phyloP scores from a whole-genome alignment of 1,140 invertebrate species.

The Choristoneura fumiferana region DNA sequence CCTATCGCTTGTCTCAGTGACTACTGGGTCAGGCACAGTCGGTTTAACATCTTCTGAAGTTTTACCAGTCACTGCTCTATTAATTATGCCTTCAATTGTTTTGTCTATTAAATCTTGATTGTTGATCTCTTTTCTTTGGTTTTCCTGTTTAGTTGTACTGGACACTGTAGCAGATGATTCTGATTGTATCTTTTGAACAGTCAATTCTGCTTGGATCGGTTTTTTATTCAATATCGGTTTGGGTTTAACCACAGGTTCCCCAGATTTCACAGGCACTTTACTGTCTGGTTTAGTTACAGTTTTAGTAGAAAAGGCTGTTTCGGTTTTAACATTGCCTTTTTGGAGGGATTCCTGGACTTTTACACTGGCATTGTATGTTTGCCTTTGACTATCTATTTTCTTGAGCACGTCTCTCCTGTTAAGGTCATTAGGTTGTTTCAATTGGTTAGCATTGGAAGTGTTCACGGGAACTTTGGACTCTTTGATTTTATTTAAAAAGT shows the following conservation, averaged over 20 bases:
- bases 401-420: slow-evolving; percentile 67
- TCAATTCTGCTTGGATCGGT: slow-evolving; percentile 20
- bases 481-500: slow-evolving; percentile 70
- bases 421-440: slow-evolving; percentile 70
- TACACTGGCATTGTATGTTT: slow-evolving; percentile 37
- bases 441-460: slow-evolving; percentile 59
- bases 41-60: slow-evolving; percentile 17
- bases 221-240: slow-evolving; percentile 34
- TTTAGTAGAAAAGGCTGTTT: slow-evolving; percentile 25
- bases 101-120: slow-evolving; percentile 67
- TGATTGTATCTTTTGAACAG: slow-evolving; percentile 23
- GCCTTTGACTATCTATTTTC: slow-evolving; percentile 68
- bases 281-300: slow-evolving; percentile 22
- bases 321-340: slow-evolving; percentile 42
- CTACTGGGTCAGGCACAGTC: neutral
- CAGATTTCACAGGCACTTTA: slow-evolving; percentile 29
- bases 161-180: slow-evolving; percentile 12
- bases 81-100: slow-evolving; percentile 69
- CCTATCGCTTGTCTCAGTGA: neutral
- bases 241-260: slow-evolving; percentile 20
- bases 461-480: slow-evolving; percentile 55
- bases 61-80: slow-evolving; percentile 41
- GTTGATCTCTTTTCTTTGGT: slow-evolving; percentile 49
- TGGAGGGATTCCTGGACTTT: slow-evolving; percentile 40
- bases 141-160: slow-evolving; percentile 35